phyloP scores from a whole-genome alignment of 2,113 vertebrate species.

The Syngnathoides biaculeatus region DNA sequence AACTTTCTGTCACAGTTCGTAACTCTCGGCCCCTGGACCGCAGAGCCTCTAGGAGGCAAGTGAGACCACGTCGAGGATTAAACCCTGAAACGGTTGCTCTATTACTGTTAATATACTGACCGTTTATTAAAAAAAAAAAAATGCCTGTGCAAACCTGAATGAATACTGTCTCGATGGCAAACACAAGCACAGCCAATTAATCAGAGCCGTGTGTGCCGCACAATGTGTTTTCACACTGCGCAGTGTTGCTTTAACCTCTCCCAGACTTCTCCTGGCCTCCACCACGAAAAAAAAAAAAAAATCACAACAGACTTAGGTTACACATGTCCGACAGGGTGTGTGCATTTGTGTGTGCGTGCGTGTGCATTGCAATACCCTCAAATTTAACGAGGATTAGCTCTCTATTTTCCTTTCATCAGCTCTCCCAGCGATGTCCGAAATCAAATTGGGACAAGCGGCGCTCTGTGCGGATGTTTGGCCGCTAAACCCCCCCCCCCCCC shows the following conservation, averaged over 20 bases:
- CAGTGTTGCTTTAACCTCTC: slow-evolving; percentile 75
- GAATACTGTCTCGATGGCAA: slow-evolving; percentile 64
- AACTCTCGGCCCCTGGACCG: slow-evolving; percentile 59
- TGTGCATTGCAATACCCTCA: slow-evolving; percentile 40
- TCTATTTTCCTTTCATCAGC: slow-evolving; percentile 78
- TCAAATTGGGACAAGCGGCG: slow-evolving; percentile 69
- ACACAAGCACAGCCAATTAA: slow-evolving; percentile 62
- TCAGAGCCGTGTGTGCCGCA: slow-evolving; percentile 68
- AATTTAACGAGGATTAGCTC: slow-evolving; percentile 72
- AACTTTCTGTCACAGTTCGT: slow-evolving; percentile 43
- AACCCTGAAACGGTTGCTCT: slow-evolving; percentile 53
- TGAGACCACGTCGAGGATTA: slow-evolving; percentile 36
- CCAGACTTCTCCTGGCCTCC: slow-evolving; percentile 64
- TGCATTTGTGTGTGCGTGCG: slow-evolving; percentile 27
- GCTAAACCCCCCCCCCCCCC: slow-evolving; percentile 48
- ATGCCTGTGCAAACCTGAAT: slow-evolving; percentile 43
- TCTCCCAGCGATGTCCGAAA: slow-evolving; percentile 64
- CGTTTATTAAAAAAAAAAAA: slow-evolving; percentile 49
- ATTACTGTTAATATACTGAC: slow-evolving; percentile 54
- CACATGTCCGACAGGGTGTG: slow-evolving; percentile 71
- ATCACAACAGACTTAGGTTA: slow-evolving; percentile 79
- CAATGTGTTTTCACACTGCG: slow-evolving; percentile 62
- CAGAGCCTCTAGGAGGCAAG: slow-evolving; percentile 39
- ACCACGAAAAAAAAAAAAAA: slow-evolving; percentile 64
- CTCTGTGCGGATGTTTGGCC: slow-evolving; percentile 73